Evolutionary conservation across 2,797 vertebrate genomes (phyloP), one percentile per base, ranked within the genome.

Genomic region (Cyclopterus lumpus): DNA sequence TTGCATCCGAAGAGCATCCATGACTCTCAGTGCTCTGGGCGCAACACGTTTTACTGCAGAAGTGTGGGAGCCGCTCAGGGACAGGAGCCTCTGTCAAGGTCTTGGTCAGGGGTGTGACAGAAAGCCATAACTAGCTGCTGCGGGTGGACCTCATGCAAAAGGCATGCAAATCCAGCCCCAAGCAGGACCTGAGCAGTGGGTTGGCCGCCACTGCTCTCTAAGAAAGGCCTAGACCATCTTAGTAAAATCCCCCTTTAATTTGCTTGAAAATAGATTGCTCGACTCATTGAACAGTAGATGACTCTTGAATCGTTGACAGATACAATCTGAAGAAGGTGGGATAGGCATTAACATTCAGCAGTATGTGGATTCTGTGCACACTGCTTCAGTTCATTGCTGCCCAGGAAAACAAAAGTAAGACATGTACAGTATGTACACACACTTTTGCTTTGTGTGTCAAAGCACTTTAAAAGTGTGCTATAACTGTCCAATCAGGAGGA

Each of bases 141-240:
- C 30, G 32, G 82, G 20, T 18, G 63, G 65, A 1, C 73, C 77
- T 78, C 82, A 93, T 92, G 91, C 89, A 93, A 93, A 93, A 0
- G 3, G 16, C 53, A 93, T 93, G 91, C 91, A 93, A 93, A 93
- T 85, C 8, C 32, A 44, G 26, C 18, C 24, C 18, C 1, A 51
- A 12, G 42, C 51, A 28, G 60, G 48, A 32, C 24, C 63, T n/a
- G 40, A 74, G 34, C 49, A 28, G 18, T 16, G 38, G 40, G 55
- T 68, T 38, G 62, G 36, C 70, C 5, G 26, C 51, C 16, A 26
- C 30, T 44, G 42, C 67, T 75, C 46, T 66, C 68, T 49, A 8
- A 32, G 34, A 51, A 68, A 73, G 67, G n/a, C 5, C 28, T 20
- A 10, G 49, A 0, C 16, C 15, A 51, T 54, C 36, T 46, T 10